phyloP scores from a whole-genome alignment of 2,113 vertebrate genomes.

The Macrotis lagotis region DNA sequence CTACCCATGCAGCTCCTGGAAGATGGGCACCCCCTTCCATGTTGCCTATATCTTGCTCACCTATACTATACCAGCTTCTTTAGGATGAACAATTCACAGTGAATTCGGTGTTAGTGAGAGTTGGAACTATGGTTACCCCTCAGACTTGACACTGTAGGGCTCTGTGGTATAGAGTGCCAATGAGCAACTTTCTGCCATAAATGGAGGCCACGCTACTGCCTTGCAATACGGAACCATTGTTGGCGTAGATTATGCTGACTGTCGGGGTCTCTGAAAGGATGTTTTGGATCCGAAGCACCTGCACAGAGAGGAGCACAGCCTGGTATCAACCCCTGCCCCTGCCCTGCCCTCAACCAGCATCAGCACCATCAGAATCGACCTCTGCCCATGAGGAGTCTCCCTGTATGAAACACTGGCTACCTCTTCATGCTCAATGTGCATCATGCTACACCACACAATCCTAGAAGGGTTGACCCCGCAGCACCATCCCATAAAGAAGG shows the following conservation, averaged over 20 bases:
- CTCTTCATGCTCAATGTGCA: no score
- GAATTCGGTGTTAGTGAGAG: constrained; percentile 32
- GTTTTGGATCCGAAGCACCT: constrained; percentile 92
- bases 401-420: no score
- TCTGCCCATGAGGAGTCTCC: neutral
- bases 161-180: constrained; percentile 93
- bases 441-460: no score
- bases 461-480: neutral
- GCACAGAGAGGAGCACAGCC: neutral
- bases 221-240: constrained; percentile 89
- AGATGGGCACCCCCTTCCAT: neutral
- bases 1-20: no score
- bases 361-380: neutral
- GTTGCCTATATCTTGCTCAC: neutral
- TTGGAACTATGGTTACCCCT: constrained; percentile 1
- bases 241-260: constrained; percentile 89
- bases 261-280: constrained; percentile 88
- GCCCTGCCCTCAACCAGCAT: neutral
- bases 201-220: constrained; percentile 88
- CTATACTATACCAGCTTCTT: constrained; percentile 16
- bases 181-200: constrained; percentile 87
- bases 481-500: no score
- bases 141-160: constrained; percentile 90
- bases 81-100: constrained; percentile 38
- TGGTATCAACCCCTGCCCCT: neutral